phyloP scores from a whole-genome alignment of 2,888 invertebrate species.

The Netelia inedita region DNA sequence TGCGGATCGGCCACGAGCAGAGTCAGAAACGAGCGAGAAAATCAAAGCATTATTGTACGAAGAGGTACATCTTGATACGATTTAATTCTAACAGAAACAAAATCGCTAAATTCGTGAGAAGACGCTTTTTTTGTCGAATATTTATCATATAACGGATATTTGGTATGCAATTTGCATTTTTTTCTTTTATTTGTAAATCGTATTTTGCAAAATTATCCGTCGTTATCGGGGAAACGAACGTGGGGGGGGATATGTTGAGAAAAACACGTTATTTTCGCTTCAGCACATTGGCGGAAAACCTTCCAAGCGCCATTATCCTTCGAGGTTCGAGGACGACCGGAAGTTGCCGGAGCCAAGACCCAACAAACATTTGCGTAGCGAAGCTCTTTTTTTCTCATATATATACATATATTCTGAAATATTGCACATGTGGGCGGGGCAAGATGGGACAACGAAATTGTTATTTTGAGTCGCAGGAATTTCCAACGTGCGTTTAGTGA shows the following conservation, averaged over 20 bases:
- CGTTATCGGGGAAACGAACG: slow-evolving; percentile 34
- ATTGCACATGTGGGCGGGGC: slow-evolving; percentile 51
- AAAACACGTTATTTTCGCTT: slow-evolving; percentile 72
- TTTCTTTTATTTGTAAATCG: slow-evolving; percentile 21
- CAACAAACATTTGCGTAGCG: slow-evolving; percentile 28
- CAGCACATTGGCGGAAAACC: slow-evolving; percentile 65
- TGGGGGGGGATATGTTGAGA: slow-evolving; percentile 61
- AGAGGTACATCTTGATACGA: slow-evolving; percentile 59
- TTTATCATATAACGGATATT: slow-evolving; percentile 17
- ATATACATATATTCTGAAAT: slow-evolving; percentile 6
- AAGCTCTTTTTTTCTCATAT: background rate
- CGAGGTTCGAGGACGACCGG: slow-evolving; percentile 46
- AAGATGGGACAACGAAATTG: slow-evolving; percentile 53
- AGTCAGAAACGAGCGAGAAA: slow-evolving; percentile 47
- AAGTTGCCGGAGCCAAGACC: slow-evolving; percentile 5
- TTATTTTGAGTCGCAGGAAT: slow-evolving; percentile 70
- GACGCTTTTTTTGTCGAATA: slow-evolving; percentile 11
- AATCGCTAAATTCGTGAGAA: slow-evolving; percentile 1
- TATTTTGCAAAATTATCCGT: slow-evolving; percentile 9
- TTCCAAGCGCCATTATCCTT: slow-evolving; percentile 23
- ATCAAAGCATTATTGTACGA: slow-evolving; percentile 51
- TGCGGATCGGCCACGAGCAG: slow-evolving; percentile 53
- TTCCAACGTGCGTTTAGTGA: slow-evolving; percentile 37
- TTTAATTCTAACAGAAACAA: slow-evolving; percentile 38
- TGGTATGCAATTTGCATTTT: slow-evolving; percentile 29